phyloP scores from a whole-genome alignment of 2,113 vertebrate species.

The Pachypanchax playfairii region DNA sequence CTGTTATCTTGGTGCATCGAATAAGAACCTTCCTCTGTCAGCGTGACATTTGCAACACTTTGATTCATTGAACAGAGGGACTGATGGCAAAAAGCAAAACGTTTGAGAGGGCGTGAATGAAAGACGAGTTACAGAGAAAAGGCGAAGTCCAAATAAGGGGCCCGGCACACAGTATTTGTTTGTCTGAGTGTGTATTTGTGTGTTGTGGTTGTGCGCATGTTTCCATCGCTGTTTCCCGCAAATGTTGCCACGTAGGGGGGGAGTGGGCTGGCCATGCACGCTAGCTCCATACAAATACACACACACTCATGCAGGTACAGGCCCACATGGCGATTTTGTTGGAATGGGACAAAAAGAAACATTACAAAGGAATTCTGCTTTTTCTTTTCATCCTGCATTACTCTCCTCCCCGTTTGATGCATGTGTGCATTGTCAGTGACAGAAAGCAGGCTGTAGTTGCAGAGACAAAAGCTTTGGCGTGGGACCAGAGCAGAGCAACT shows the following conservation, averaged over 20 bases:
- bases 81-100: constrained; percentile 14
- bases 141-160: constrained; percentile 39
- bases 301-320: constrained; percentile 45
- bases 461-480: constrained; percentile 60
- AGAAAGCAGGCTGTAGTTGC: constrained; percentile 63
- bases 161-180: constrained; percentile 52
- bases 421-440: constrained; percentile 57
- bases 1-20: constrained; percentile 26
- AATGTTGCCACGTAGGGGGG: constrained; percentile 72
- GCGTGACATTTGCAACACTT: constrained; percentile 60
- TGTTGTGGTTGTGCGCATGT: constrained; percentile 68
- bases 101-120: constrained; percentile 7
- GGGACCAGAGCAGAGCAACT: constrained; percentile 63
- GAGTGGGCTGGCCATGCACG: constrained; percentile 41
- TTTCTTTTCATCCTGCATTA: constrained; percentile 26
- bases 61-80: constrained; percentile 39
- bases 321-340: constrained; percentile 42
- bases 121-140: constrained; percentile 29
- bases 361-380: constrained; percentile 43
- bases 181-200: constrained; percentile 44
- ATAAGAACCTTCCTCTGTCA: constrained; percentile 20
- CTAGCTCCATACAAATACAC: constrained; percentile 31
- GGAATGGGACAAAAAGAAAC: constrained; percentile 38
- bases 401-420: constrained; percentile 23
- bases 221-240: constrained; percentile 77